A percentile compares a stretch with the other conserved stretches of the same genome.
These are phyloP conservation scores for Mesocentrotus franciscanus DNA, from an alignment of 53 echinoderm and acorn worm species.

Conservation along the genomic window DNA sequence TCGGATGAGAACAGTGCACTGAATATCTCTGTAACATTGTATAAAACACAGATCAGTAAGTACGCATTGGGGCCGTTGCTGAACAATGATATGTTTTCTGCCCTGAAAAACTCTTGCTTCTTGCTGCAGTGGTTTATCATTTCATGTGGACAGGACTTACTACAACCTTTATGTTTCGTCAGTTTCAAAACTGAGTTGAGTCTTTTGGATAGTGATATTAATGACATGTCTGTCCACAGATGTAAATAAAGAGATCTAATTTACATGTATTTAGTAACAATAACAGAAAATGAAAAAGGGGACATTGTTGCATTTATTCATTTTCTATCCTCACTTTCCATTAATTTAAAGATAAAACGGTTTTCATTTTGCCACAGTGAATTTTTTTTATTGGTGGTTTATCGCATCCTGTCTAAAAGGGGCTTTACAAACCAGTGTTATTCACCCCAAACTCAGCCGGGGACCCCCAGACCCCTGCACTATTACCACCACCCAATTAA, in stretches of 20 bases:
- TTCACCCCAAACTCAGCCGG: slow-evolving; percentile 14
- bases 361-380: too few species aligned
- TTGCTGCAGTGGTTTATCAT: not conserved
- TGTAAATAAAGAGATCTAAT: too few species aligned
- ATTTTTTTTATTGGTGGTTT: not conserved
- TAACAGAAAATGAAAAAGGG: too few species aligned
- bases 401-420: not conserved
- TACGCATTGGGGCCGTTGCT: not conserved
- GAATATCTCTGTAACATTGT: not conserved
- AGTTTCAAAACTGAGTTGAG: too few species aligned
- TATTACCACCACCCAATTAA: slow-evolving; percentile 49
- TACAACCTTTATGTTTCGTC: not conserved
- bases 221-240: too few species aligned
- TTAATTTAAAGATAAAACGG: too few species aligned
- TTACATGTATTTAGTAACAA: too few species aligned
- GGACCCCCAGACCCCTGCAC: slow-evolving; percentile 35
- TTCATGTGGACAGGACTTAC: not conserved
- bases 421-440: slow-evolving; percentile 28
- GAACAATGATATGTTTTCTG: not conserved
- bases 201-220: too few species aligned
- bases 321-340: too few species aligned
- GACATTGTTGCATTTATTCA: too few species aligned
- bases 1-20: not conserved
- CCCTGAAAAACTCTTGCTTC: not conserved
- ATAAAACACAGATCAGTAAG: not conserved